Base-by-base conservation (phyloP, 2,888 invertebrate genomes). In the Dione vanillae region DNA sequence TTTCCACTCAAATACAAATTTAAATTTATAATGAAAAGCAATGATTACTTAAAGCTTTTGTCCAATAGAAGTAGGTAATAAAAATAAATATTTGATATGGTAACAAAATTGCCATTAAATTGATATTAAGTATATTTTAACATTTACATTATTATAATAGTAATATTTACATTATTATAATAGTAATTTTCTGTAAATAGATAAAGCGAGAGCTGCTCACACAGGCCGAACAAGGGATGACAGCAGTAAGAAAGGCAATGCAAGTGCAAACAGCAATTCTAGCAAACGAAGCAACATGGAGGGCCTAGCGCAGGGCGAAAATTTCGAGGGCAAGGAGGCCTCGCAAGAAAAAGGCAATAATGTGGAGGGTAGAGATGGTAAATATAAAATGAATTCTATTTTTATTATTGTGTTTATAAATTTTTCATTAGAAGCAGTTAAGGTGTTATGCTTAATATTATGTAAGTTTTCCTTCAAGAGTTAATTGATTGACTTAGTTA, bases 291-390 rank as follows among this genome's bases (percentile, higher is more conserved):
- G 77, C 83, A 91, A 85, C 83, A 92, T 92, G 92, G 92, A 92
- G 79, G 79, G 90, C 90, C 90, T 91, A 91, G 88, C 91, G 79
- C 87, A 88, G 85, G 89, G 85, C 77, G 90, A 93, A 79, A 88
- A 87, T 79, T 87, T 86, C 78, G 92, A 93, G 79, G 83, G 84
- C 76, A 93, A 93, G 81, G 92, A 93, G 75, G 77, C 85, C 77
- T 71, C 85, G 77, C 89, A 88, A 79, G 90, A 91, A 75, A 91
- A 92, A 80, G 83, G 84, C 75, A 76, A 75, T 73, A 71, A 77
- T 76, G 78, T 80, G 74, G 88, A 88, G 67, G 83, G 78, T 78
- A 86, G 85, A 83, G 90, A 90, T 84, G 89, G 90, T 89, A 80
- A 67, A 71, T 19, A 68, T 54, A 49, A 49, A 47, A 35, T 37